Base-by-base conservation (phyloP, 2,888 invertebrate genomes). In the Sinodicranocentrus sp. region DNA sequence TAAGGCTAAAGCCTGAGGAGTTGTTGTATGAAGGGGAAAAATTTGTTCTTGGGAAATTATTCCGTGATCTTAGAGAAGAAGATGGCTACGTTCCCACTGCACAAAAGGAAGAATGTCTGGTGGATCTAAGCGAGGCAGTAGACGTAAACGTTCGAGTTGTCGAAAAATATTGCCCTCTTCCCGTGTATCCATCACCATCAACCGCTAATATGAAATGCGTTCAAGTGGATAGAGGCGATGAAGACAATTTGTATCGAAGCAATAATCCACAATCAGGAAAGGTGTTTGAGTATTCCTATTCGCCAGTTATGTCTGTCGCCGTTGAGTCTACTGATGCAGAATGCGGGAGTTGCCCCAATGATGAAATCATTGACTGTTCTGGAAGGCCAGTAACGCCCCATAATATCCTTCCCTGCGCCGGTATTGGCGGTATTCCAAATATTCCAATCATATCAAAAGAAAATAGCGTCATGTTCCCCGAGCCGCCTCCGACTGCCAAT, bases 21-120 rank as follows among this genome's bases (percentile, higher is more conserved):
- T 19, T 63, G 6, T 10, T 70, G 19, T 82, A 76, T 43, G 82
- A 82, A 61, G 75, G 70, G 0, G 82, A 82, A 71, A 70, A 61
- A n/a, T 82, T 59, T 17, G 39, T 82, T 1, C 17, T 82, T 13
- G 82, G 82, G 1, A 76, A 76, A 52, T 5, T 82, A 15, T 75
- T 48, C 19, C 61, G 82, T 13, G 63, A 61, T n/a, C 0, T 82
- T 1, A 15, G 48, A 1, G 76, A 82, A 48, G 63, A 70, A 10
- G 70, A 76, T 10, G 76, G 75, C 0, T 82, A 82, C 17, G 1
- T 17, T n/a, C 82, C 82, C 3, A 71, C 44, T 21, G 76, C 82
- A 19, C 52, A 68, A 63, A 43, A 21, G n/a, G 43, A 67, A 19
- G 76, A 82, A 21, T 63, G 65, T n/a, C 0, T 10, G 3, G 0